A percentile compares a stretch with the other conserved stretches of the same genome.
Conservation (phyloP, 64 coral and sea anemone genomes). For the Catalaphyllia jardinei region DNA sequence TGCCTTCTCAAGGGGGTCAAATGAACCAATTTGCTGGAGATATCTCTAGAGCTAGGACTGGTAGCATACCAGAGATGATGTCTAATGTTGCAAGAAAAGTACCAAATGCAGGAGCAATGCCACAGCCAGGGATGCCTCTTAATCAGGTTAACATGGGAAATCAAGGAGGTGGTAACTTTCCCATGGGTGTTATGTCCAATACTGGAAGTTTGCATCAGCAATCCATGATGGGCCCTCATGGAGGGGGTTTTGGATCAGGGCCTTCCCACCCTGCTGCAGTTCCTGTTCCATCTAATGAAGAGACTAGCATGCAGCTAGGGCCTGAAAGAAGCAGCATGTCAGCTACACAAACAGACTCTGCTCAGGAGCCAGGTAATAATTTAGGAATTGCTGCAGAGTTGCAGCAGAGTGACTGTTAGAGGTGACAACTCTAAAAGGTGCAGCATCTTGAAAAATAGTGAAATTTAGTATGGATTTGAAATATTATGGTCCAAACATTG, state of each 20-base stretch:
- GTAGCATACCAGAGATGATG: slow-evolving; percentile 18
- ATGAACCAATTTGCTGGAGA: not conserved
- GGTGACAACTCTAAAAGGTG: no score
- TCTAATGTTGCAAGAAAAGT: not conserved
- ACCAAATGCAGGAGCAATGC: not conserved
- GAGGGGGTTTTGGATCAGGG: not conserved
- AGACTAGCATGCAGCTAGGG: not conserved
- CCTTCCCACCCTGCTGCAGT: not conserved
- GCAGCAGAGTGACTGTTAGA: no score
- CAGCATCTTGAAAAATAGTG: no score
- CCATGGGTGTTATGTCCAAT: no score
- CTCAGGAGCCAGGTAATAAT: slow-evolving; percentile 12
- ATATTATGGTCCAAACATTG: no score
- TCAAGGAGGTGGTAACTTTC: not conserved
- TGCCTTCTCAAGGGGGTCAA: not conserved
- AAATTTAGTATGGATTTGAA: no score
- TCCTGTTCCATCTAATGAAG: not conserved
- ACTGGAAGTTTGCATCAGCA: not conserved
- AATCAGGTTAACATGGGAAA: not conserved
- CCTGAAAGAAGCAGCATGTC: no score
- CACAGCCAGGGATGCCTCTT: not conserved
- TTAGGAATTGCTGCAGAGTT: no score
- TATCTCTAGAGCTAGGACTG: not conserved
- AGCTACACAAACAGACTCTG: not conserved
- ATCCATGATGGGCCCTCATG: not conserved